Evolutionary conservation across 2,888 invertebrate genomes (phyloP).

Genomic region (Standfussiana lucernea): DNA sequence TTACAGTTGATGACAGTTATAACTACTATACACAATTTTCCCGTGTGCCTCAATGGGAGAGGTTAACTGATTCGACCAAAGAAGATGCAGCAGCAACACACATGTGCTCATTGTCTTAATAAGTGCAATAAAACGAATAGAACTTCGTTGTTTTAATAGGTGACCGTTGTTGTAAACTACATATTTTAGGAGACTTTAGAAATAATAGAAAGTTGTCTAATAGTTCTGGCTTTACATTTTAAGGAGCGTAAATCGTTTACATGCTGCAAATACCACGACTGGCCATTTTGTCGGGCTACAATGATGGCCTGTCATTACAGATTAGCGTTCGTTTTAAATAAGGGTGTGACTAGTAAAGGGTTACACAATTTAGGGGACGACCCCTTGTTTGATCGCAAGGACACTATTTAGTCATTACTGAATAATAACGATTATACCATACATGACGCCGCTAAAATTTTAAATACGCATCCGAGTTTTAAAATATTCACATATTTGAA

Average conservation of each 20-base stretch:
- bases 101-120: slow-evolving; percentile 80
- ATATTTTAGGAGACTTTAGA: slow-evolving; percentile 64
- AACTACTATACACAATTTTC: slow-evolving; percentile 83
- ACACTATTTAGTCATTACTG: slow-evolving; percentile 73
- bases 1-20: slow-evolving; percentile 86
- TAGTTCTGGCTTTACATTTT: slow-evolving; percentile 15
- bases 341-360: slow-evolving; percentile 86
- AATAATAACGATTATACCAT: slow-evolving; percentile 67
- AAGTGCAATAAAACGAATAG: slow-evolving; percentile 85
- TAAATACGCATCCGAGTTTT: slow-evolving; percentile 24
- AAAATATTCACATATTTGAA: not conserved
- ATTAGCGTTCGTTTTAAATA: slow-evolving; percentile 78
- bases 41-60: slow-evolving; percentile 84
- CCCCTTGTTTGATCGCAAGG: slow-evolving; percentile 76
- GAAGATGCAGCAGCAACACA: slow-evolving; percentile 77
- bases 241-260: slow-evolving; percentile 44
- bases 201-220: slow-evolving; percentile 45
- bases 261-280: slow-evolving; percentile 54
- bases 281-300: slow-evolving; percentile 58
- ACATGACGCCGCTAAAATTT: slow-evolving; percentile 37
- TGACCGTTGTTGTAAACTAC: slow-evolving; percentile 62
- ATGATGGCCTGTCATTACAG: slow-evolving; percentile 73
- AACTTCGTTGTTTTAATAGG: slow-evolving; percentile 77
- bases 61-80: slow-evolving; percentile 88
- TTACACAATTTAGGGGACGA: slow-evolving; percentile 84